Conservation (phyloP, 2,797 vertebrate genomes). For the Notamacropus eugenii region DNA sequence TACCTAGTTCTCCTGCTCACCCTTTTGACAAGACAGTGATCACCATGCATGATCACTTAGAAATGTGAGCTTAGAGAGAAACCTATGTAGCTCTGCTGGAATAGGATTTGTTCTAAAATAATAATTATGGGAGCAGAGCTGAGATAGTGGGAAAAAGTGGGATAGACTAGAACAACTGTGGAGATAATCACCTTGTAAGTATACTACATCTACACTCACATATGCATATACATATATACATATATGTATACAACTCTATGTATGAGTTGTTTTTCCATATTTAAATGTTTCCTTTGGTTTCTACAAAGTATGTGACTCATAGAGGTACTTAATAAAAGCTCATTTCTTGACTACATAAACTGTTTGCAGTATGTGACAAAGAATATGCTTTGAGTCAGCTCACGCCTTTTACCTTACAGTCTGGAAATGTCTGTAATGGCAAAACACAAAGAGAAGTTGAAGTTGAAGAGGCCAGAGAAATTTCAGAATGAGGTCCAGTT, state of each 20-base stretch:
- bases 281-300: not conserved
- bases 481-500: not conserved
- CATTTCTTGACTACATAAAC: not conserved
- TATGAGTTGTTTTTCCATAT: not conserved
- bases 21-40: not conserved
- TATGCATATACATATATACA: too few species aligned
- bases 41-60: not conserved
- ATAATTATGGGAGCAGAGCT: not conserved
- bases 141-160: not conserved
- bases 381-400: not conserved
- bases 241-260: too few species aligned
- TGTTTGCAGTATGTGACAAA: not conserved
- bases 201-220: not conserved
- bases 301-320: not conserved
- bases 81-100: not conserved
- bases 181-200: not conserved
- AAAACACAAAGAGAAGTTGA: not conserved
- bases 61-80: not conserved
- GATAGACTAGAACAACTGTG: not conserved
- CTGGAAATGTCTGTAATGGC: not conserved
- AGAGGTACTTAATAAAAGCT: not conserved
- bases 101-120: not conserved
- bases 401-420: not conserved
- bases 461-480: not conserved
- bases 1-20: not conserved